phyloP scores from a whole-genome alignment of 1,140 invertebrate genomes.

The Bombus superbus region DNA sequence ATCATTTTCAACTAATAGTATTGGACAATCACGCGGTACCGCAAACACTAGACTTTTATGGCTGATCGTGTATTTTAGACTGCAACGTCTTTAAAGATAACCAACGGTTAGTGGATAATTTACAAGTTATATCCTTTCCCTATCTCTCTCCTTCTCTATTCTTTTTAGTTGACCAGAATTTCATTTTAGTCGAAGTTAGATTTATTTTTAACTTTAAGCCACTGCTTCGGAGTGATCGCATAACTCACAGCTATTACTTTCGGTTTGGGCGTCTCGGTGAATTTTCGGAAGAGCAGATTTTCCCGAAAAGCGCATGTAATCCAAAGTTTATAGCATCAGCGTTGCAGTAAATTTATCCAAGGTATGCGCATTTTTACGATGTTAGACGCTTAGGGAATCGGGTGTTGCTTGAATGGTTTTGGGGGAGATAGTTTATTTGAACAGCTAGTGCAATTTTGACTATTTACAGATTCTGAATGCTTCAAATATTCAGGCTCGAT shows the following conservation, averaged over 20 bases:
- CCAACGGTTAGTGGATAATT: neutral
- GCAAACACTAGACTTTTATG: too few relatives aligned
- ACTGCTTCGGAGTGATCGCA: neutral
- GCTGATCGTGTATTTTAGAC: too few relatives aligned
- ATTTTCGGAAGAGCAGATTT: constrained; percentile 13
- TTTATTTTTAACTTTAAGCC: neutral
- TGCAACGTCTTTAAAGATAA: neutral
- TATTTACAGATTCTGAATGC: constrained; percentile 41
- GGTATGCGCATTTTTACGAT: constrained; percentile 22
- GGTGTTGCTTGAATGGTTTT: neutral
- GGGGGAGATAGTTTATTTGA: constrained; percentile 20
- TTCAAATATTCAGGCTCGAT: constrained; percentile 44
- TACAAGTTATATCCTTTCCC: too few relatives aligned
- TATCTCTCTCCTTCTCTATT: neutral
- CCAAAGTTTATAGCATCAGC: neutral
- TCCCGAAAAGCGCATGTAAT: neutral
- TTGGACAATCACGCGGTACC: too few relatives aligned
- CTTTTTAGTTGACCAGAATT: neutral
- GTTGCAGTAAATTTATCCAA: constrained; percentile 8
- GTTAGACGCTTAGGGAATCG: neutral
- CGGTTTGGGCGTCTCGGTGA: neutral
- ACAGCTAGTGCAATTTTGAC: constrained; percentile 13
- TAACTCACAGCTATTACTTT: neutral
- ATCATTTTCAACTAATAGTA: neutral
- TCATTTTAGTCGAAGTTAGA: neutral